phyloP scores from a whole-genome alignment of 1,140 invertebrate species.

The Leptestheria dahalacensis region DNA sequence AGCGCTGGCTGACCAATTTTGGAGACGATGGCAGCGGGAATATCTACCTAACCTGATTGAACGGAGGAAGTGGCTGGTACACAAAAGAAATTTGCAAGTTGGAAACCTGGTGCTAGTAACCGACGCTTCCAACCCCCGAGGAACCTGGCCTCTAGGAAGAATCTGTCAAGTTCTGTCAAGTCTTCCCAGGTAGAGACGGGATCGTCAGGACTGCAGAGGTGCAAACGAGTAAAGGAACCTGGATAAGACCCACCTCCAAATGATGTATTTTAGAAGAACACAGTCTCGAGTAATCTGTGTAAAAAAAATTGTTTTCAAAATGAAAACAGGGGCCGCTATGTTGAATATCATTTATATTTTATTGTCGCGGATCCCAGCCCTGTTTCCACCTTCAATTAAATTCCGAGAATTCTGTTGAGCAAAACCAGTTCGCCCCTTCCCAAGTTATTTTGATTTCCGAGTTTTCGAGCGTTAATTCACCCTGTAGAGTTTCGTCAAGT shows the following conservation, averaged over 20 bases:
- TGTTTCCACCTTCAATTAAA: too few species aligned
- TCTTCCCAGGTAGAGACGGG: neutral
- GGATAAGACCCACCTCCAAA: neutral
- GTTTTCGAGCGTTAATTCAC: too few species aligned
- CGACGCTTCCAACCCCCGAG: neutral
- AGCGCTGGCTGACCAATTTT: constrained; percentile 10
- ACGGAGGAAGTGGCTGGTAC: constrained; percentile 10
- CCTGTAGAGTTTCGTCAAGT: too few species aligned
- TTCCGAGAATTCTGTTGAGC: too few species aligned
- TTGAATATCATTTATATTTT: too few species aligned
- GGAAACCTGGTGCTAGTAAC: neutral
- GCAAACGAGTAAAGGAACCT: neutral
- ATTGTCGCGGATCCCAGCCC: too few species aligned
- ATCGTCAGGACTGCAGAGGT: neutral
- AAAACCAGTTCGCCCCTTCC: too few species aligned
- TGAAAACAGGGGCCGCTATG: constrained; percentile 12
- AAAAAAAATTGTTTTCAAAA: neutral
- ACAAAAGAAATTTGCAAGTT: neutral
- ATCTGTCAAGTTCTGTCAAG: neutral
- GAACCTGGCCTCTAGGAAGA: neutral
- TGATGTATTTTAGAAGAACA: constrained; percentile 3
- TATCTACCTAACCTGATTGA: constrained; percentile 7
- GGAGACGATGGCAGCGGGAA: constrained; percentile 16
- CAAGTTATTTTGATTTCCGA: too few species aligned
- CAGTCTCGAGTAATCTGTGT: neutral